Base-by-base conservation (phyloP, 2,888 invertebrate species). In the Brachycybe producta region DNA sequence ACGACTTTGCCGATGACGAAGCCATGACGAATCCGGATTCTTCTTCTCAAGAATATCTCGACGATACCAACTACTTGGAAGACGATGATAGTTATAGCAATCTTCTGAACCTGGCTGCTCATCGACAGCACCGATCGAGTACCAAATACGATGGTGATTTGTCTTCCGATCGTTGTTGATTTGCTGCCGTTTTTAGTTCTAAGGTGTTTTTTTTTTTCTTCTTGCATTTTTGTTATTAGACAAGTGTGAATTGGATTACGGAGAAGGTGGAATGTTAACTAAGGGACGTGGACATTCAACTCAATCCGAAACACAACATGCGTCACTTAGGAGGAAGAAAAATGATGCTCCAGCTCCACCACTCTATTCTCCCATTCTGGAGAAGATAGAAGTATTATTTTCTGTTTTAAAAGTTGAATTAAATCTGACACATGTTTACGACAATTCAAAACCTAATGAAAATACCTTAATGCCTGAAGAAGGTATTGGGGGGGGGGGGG, bases 1-100 rank as follows among this genome's bases (percentile, higher is more conserved):
- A 75, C 65, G 74, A 74, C 51, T 75, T 75, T 60, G 74, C 75
- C 8, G 75, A 75, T 57, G 75, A 75, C 56, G 75, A 75, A 59
- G 74, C 70, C 7, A 71, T 72, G 56, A 71, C 71, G 51, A 72
- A 72, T 61, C 72, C 70, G 2, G 57, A 53, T 39, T 49, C 71
- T 23, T 73, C 73, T 35, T 74, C 74, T 54, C 74, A 75, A 60
- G 75, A 75, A 53, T 75, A 75, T 38, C 59, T 70, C 30, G 67
- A 69, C 45, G 70, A 70, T 44, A 59, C 60, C 23, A 61, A 61
- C 51, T 64, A 64, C 55, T 47, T 60, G 36, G 63, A 63, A 36
- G 62, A 62, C 50, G 64, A 64, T 40, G 56, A 56, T 11, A 65
- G 65, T 38, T 60, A 60, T 43, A 52, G 56, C 19, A 57, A 57